phyloP scores from a whole-genome alignment of 92 coral and sea anemone species.

The Desmophyllum pertusum region DNA sequence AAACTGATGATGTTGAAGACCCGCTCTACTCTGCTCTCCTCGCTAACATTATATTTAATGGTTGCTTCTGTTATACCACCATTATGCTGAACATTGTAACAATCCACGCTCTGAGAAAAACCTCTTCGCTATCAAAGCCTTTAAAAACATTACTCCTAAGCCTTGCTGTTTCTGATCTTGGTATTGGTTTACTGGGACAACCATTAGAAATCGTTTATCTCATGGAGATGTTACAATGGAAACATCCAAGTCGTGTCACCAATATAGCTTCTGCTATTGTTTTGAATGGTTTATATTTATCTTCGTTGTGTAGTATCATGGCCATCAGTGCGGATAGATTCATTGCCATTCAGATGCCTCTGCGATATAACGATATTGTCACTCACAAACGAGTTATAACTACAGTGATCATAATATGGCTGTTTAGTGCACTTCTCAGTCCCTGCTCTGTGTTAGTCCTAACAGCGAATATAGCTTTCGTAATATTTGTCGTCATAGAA shows the following conservation, averaged over 20 bases:
- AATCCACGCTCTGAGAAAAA: slow-evolving; percentile 3
- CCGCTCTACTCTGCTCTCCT: slow-evolving; percentile 11
- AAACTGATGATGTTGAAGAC: background rate
- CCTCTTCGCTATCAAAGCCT: background rate
- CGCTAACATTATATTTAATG: background rate
- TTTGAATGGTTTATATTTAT: background rate
- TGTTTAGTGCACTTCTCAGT: background rate
- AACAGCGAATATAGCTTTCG: background rate
- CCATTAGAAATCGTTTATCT: slow-evolving; percentile 15
- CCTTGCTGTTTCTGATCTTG: slow-evolving; percentile 23
- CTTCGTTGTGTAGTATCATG: slow-evolving; percentile 8
- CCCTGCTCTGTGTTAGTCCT: background rate
- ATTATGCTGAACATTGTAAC: slow-evolving; percentile 1
- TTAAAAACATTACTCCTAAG: slow-evolving; percentile 4
- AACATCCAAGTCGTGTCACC: slow-evolving; percentile 23
- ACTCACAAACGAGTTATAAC: background rate
- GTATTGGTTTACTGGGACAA: slow-evolving; percentile 9
- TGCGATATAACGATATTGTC: slow-evolving; percentile 3
- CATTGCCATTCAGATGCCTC: slow-evolving; percentile 15
- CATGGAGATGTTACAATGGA: slow-evolving; percentile 6
- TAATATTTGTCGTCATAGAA: background rate
- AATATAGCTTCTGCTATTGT: background rate
- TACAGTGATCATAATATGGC: slow-evolving; percentile 1
- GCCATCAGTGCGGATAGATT: slow-evolving; percentile 27
- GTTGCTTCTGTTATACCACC: slow-evolving; percentile 2